phyloP scores from a whole-genome alignment of 2,113 vertebrate species.

The Calidris pugnax region DNA sequence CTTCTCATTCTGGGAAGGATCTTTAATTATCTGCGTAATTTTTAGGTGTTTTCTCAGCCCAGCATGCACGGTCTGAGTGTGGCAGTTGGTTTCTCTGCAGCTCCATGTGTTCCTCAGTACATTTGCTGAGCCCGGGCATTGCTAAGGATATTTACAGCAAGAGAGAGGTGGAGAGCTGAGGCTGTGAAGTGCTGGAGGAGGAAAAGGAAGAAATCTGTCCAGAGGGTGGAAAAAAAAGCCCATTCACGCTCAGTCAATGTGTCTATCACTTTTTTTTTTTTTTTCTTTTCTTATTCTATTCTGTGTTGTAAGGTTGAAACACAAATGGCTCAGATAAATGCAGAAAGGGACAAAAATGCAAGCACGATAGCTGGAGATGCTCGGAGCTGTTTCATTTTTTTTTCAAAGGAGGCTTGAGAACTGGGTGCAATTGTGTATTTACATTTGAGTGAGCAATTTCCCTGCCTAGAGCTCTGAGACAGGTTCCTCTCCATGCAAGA shows the following conservation, averaged over 20 bases:
- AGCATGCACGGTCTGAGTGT: background rate
- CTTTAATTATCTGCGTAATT: background rate
- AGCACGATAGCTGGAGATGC: background rate
- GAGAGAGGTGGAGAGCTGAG: background rate
- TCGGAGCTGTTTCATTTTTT: background rate
- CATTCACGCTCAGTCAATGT: background rate
- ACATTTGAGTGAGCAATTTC: background rate
- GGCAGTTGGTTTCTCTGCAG: background rate
- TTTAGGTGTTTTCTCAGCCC: background rate
- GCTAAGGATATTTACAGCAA: background rate
- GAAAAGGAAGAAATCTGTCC: background rate
- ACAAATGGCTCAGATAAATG: background rate
- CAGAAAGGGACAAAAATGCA: background rate
- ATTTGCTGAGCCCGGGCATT: background rate
- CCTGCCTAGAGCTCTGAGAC: background rate
- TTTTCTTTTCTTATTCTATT: background rate
- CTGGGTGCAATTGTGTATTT: background rate
- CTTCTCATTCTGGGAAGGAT: background rate
- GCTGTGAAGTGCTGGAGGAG: background rate
- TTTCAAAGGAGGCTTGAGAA: background rate
- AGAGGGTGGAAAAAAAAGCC: background rate
- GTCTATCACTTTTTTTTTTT: background rate
- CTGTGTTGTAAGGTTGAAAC: background rate
- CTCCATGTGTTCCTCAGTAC: background rate
- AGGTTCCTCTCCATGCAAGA: background rate